Base-by-base conservation (phyloP, 2,888 invertebrate genomes). In the Sepiola atlantica region DNA sequence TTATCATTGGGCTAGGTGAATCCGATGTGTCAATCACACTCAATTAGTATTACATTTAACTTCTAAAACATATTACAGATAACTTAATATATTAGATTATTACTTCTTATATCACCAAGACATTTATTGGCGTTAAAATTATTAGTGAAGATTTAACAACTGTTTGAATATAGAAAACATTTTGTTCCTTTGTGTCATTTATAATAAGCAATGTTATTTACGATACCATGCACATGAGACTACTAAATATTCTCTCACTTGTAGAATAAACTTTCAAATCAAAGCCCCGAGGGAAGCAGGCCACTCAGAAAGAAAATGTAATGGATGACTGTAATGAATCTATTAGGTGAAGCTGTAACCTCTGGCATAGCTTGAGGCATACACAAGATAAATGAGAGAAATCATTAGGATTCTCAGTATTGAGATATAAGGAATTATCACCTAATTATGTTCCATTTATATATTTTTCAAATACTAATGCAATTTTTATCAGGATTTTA, bases 111-210 rank as follows among this genome's bases (percentile, higher is more conserved):
- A n/a, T 77, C 61, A 61, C 24, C 20, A 10, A 61, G 24, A 61
- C 0, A 61, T 61, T 61, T n/a, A 2, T 77, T 77, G 77, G 77
- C n/a, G 28, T 77, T 77, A 61, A 14, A 77, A 16, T 14, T 77
- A 77, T 77, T 77, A 77, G 77, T 77, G n/a, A 77, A 77, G 77
- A 77, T n/a, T 77, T 77, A n/a, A 77, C n/a, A 77, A n/a, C n/a
- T n/a, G n/a, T 28, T n/a, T 77, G 77, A 77, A 77, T 77, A 77
- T 12, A 77, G n/a, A 77, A 57, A n/a, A 61, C 28, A 77, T n/a
- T 16, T n/a, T 77, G 4, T 77, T 77, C n/a, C 10, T 77, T 61
- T 28, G 61, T 61, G 61, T 12, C 61, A 61, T 28, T 61, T 28
- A 24, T 24, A 61, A 61, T 0, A 18, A 28, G 77, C 77, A 28